Percentiles rank a stretch among this genome's conserved stretches.
Evolutionary conservation across 2,797 vertebrate genomes (phyloP).

Genomic region (Thalassophryne amazonica): DNA sequence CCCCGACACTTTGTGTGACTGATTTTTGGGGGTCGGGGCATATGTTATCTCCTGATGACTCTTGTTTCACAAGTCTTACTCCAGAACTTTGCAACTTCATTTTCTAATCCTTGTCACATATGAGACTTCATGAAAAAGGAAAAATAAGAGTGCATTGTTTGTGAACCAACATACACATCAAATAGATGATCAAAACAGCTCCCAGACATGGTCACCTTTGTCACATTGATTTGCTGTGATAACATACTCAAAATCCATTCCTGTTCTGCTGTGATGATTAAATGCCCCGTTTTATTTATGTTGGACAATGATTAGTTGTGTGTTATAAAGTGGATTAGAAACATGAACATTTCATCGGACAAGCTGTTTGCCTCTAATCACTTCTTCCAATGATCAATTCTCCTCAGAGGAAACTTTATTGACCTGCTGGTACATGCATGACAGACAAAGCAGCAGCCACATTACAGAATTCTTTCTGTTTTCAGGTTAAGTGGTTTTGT

Average conservation of each 20-base stretch:
- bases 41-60: no score
- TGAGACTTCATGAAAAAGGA: no score
- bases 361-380: slow-evolving; percentile 61
- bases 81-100: no score
- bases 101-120: no score
- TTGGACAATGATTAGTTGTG: slow-evolving; percentile 26
- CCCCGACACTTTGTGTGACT: no score
- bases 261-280: slow-evolving; percentile 22
- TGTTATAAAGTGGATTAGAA: slow-evolving; percentile 40
- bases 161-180: not conserved
- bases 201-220: slow-evolving; percentile 6
- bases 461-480: slow-evolving; percentile 58
- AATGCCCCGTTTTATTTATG: slow-evolving; percentile 40
- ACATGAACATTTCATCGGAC: slow-evolving; percentile 41
- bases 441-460: slow-evolving; percentile 21
- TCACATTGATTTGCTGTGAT: slow-evolving; percentile 12
- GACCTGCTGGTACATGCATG: slow-evolving; percentile 61
- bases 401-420: slow-evolving; percentile 51
- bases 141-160: not conserved
- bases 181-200: slow-evolving; percentile 12
- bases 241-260: slow-evolving; percentile 31
- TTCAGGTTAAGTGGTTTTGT: slow-evolving; percentile 23
- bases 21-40: no score
- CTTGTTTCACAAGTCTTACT: no score
- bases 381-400: slow-evolving; percentile 56